Conservation (phyloP, 2,113 vertebrate genomes). For the Anhinga rufa region DNA sequence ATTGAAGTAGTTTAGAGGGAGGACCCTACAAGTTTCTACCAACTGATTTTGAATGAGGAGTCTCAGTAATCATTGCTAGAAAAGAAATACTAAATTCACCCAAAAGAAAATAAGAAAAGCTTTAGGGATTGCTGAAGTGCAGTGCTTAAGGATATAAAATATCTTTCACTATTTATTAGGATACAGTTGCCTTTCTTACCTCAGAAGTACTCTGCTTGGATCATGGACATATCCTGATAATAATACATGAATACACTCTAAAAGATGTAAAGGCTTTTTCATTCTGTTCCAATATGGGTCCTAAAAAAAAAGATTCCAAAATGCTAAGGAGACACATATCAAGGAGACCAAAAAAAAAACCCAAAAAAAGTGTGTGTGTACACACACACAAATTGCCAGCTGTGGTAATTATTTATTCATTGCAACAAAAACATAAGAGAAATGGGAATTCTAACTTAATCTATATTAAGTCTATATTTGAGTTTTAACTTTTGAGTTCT, state of each 20-base stretch:
- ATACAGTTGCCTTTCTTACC: conserved; percentile 68
- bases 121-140: background rate
- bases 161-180: background rate
- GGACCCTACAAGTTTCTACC: background rate
- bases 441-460: background rate
- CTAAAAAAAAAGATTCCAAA: conserved; percentile 50
- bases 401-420: background rate
- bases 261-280: conserved; percentile 90
- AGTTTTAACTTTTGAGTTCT: background rate
- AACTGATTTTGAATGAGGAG: background rate
- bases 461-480: background rate
- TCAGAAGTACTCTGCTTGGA: conserved; percentile 85
- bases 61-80: background rate
- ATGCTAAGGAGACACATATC: background rate
- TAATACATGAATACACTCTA: conserved; percentile 87
- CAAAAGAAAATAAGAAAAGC: background rate
- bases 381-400: background rate
- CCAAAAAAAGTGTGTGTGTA: background rate
- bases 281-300: conserved; percentile 94
- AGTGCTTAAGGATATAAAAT: background rate
- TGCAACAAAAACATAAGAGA: background rate
- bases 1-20: background rate
- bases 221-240: conserved; percentile 85
- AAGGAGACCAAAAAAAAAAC: background rate
- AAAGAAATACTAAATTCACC: background rate